These are phyloP conservation scores for Pantherophis vulpinus DNA, from an alignment of 2,797 vertebrate genomes.

Conservation along the genomic window DNA sequence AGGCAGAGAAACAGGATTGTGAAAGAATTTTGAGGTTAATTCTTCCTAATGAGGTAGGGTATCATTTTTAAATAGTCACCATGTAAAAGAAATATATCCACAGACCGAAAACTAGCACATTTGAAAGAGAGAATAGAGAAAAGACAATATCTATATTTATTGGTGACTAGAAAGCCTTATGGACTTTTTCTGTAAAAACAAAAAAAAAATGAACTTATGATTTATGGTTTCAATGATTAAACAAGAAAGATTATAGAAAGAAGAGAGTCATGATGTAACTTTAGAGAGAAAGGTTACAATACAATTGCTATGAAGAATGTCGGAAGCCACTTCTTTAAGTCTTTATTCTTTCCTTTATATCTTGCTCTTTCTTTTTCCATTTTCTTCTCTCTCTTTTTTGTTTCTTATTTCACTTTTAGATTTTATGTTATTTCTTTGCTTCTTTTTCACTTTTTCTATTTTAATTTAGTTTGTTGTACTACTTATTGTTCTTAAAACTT, in stretches of 20 bases:
- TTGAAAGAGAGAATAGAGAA: neutral
- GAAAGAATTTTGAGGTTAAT: neutral
- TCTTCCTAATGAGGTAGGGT: neutral
- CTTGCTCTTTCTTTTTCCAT: neutral
- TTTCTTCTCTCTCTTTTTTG: neutral
- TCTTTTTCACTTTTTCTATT: neutral
- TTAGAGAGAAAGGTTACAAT: neutral
- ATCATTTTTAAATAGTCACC: neutral
- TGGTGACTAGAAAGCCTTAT: neutral
- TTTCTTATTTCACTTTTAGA: neutral
- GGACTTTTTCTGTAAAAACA: neutral
- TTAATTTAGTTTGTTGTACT: neutral
- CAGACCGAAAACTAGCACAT: neutral
- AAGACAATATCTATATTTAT: neutral
- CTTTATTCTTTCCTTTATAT: neutral
- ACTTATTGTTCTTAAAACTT: neutral
- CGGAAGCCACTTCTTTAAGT: neutral
- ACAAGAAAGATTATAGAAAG: neutral
- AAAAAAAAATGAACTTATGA: neutral
- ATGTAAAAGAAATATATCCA: neutral
- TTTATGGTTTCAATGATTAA: neutral
- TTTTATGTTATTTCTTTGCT: neutral
- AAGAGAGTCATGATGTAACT: neutral
- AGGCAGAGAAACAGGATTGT: neutral
- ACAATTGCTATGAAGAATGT: neutral